phyloP scores from a whole-genome alignment of 2,113 vertebrate species.

The Uropsilus gracilis region DNA sequence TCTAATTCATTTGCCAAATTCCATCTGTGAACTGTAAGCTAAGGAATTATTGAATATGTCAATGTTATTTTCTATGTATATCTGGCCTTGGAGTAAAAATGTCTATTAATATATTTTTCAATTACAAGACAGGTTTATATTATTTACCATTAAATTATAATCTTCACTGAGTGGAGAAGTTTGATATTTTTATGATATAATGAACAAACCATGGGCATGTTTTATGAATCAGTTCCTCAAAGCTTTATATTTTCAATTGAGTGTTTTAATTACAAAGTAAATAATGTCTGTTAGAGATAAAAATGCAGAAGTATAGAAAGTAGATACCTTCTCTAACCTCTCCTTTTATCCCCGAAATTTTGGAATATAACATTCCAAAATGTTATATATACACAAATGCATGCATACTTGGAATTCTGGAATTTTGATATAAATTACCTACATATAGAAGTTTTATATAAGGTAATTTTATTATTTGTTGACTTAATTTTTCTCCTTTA shows the following conservation, averaged over 20 bases:
- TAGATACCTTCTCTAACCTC: not conserved
- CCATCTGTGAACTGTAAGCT: not conserved
- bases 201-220: not conserved
- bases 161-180: no score
- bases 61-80: not conserved
- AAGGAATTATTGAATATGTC: not conserved
- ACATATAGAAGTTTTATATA: not conserved
- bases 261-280: constrained; percentile 7
- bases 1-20: not conserved
- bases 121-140: not conserved
- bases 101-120: not conserved
- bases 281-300: not conserved
- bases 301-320: not conserved
- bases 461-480: not conserved
- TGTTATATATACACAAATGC: not conserved
- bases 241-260: not conserved
- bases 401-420: not conserved
- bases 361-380: not conserved
- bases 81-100: not conserved
- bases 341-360: not conserved
- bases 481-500: not conserved
- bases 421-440: not conserved
- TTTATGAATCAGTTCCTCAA: not conserved
- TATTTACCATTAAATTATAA: constrained; percentile 36
- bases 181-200: no score